phyloP scores from a whole-genome alignment of 2,113 vertebrate species.

The Pollachius pollachius region DNA sequence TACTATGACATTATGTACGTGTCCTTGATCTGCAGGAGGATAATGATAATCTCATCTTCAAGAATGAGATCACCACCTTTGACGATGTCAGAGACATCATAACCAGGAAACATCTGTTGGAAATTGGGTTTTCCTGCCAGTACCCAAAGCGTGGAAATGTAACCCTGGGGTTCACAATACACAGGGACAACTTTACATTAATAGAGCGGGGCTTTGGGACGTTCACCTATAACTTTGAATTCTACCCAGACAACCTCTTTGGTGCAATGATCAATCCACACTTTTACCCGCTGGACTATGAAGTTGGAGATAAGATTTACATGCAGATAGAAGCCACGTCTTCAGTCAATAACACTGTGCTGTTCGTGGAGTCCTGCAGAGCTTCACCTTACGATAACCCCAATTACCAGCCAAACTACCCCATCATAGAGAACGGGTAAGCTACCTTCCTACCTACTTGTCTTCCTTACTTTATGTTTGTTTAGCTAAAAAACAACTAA shows the following conservation, averaged over 20 bases:
- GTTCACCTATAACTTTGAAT: constrained; percentile 71
- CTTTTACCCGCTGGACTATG: constrained; percentile 58
- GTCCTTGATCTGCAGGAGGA: constrained; percentile 55
- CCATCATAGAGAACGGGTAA: constrained; percentile 71
- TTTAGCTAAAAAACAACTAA: too few species aligned
- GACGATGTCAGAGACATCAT: constrained; percentile 33
- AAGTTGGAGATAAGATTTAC: constrained; percentile 49
- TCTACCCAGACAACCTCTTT: constrained; percentile 50
- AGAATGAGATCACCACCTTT: constrained; percentile 60
- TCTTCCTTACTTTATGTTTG: background rate
- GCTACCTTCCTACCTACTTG: background rate
- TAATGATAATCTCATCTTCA: constrained; percentile 55
- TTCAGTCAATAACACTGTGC: constrained; percentile 52
- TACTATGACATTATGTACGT: too few species aligned
- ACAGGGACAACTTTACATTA: constrained; percentile 47
- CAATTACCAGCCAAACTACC: constrained; percentile 49
- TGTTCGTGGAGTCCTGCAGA: constrained; percentile 73
- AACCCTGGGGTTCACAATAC: constrained; percentile 42
- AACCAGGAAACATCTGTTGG: constrained; percentile 60
- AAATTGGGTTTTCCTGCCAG: constrained; percentile 65
- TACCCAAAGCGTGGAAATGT: constrained; percentile 64
- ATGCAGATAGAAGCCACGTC: constrained; percentile 61
- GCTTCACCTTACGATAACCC: constrained; percentile 68
- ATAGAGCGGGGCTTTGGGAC: constrained; percentile 66
- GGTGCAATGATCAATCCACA: constrained; percentile 18